phyloP scores from a whole-genome alignment of 1,140 invertebrate species.

The Bombyx mori region DNA sequence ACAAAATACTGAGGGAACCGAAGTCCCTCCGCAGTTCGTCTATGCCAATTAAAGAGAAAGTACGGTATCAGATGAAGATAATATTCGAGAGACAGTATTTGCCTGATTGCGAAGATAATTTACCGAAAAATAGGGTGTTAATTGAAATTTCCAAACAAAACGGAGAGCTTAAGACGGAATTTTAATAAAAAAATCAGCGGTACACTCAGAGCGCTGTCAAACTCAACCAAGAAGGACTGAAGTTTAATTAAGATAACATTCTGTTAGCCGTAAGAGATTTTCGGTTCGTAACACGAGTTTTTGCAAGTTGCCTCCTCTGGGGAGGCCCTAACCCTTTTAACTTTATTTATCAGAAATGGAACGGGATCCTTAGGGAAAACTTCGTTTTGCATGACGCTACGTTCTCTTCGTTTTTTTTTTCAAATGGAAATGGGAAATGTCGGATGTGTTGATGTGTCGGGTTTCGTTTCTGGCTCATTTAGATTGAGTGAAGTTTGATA shows the following conservation, averaged over 20 bases:
- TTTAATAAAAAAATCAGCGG: no score
- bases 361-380: slow-evolving; percentile 25
- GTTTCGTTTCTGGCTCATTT: slow-evolving; percentile 6
- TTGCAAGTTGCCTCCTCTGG: slow-evolving; percentile 21
- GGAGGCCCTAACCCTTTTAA: slow-evolving; percentile 38
- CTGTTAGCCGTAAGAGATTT: slow-evolving; percentile 8
- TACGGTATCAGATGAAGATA: no score
- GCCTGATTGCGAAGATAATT: no score
- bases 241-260: slow-evolving; percentile 31
- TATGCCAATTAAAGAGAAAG: no score
- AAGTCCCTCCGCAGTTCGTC: no score
- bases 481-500: neutral
- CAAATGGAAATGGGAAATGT: slow-evolving; percentile 4
- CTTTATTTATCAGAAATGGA: slow-evolving; percentile 46
- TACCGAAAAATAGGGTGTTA: no score
- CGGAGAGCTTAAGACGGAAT: no score
- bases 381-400: slow-evolving; percentile 26
- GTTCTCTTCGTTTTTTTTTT: slow-evolving; percentile 17
- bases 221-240: slow-evolving; percentile 4
- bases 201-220: no score
- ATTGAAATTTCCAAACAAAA: no score
- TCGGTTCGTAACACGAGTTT: slow-evolving; percentile 11
- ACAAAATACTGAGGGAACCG: no score
- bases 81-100: no score
- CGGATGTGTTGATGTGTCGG: neutral